Base-by-base conservation (phyloP, 2,888 invertebrate genomes). In the Dinocampus coccinellae region DNA sequence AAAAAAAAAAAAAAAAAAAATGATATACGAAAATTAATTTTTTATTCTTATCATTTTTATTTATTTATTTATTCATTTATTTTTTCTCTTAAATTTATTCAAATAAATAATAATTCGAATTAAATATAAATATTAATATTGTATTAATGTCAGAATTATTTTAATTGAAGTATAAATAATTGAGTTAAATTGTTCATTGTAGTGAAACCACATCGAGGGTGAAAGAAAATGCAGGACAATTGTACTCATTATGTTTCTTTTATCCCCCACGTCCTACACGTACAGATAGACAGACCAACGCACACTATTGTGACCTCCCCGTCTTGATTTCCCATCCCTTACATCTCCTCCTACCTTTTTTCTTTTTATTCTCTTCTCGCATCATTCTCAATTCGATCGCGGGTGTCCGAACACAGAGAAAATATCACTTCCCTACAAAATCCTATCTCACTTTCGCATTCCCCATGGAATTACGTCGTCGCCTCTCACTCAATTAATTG, bases 401-500 rank as follows among this genome's bases (percentile, higher is more conserved):
- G n/a, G 16, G 20, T 60, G 60, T 39, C 62, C 62, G 7, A 62
- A 24, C 34, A 26, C 1, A 29, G 13, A 58, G n/a, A 58, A 34
- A 61, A 24, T 11, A 36, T 20, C 34, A 16, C 20, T 22, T 6
- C 61, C 34, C 39, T 9, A n/a, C 9, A 10, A n/a, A 58, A 33
- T 58, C n/a, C n/a, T 58, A 16, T 33, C n/a, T 1, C 10, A 1
- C 33, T 16, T 29, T 29, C 58, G 33, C 53, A 20, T 22, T 58
- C 16, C 24, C 11, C 33, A 36, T n/a, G n/a, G n/a, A n/a, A 16
- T 47, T 29, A 34, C 36, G 22, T 22, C 53, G 7, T 10, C 29
- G 24, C 53, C 61, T 66, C 66, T 71, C 66, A 61, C 66, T 71
- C 70, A 71, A 71, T 71, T 66, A 71, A 71, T 71, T 71, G 61